These are phyloP conservation scores for Macropis europaea DNA, from an alignment of 2,888 invertebrate genomes.

Conservation along the genomic window DNA sequence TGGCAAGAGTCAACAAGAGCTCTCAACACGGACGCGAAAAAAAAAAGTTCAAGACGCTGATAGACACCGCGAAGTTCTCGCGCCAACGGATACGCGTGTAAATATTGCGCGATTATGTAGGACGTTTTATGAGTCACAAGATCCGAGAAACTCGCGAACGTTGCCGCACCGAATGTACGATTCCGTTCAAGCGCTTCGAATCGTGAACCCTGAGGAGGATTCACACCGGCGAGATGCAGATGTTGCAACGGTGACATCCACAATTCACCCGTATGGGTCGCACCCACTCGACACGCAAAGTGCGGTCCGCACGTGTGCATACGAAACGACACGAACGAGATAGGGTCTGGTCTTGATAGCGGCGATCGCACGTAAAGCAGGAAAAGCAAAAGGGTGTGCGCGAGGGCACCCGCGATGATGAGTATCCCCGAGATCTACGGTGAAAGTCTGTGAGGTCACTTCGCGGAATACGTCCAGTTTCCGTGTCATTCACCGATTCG, in stretches of 20 bases:
- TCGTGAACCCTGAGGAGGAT: too few relatives aligned
- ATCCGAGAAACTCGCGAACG: not conserved
- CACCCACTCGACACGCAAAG: not conserved
- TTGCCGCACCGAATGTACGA: not conserved
- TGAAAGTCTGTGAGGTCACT: constrained; percentile 6
- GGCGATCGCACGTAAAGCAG: not conserved
- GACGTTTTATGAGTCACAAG: not conserved
- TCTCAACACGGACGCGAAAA: constrained; percentile 10
- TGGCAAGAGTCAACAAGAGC: constrained; percentile 44
- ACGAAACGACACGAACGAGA: not conserved
- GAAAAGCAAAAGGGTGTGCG: not conserved
- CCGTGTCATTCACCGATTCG: too few relatives aligned
- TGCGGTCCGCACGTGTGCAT: constrained; percentile 1
- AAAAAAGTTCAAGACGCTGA: constrained; percentile 7
- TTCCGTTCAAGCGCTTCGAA: too few relatives aligned
- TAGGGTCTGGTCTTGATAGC: not conserved
- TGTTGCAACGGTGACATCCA: not conserved
- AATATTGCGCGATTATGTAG: constrained; percentile 14
- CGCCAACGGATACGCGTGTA: constrained; percentile 10
- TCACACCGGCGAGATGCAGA: not conserved
- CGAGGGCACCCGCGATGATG: constrained; percentile 2
- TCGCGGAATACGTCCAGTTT: too few relatives aligned
- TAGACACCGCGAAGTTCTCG: constrained; percentile 13
- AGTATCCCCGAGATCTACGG: constrained; percentile 1
- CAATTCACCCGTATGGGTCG: not conserved